Percentiles rank a stretch among this genome's conserved stretches.
Evolutionary conservation across 2,113 vertebrate species (phyloP).

Genomic region (Sinocyclocheilus anophthalmus): DNA sequence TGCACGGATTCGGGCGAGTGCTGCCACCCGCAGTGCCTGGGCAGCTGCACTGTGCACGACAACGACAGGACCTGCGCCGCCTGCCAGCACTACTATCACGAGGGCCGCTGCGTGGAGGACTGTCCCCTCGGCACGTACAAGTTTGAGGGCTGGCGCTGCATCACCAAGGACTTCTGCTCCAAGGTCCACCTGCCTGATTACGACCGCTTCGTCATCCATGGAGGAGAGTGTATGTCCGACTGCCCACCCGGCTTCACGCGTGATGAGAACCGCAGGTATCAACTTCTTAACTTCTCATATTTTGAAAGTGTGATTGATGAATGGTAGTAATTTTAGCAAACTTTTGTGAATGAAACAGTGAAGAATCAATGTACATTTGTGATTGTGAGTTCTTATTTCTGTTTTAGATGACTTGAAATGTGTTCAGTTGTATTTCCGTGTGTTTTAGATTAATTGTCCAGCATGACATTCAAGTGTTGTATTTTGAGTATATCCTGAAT

Average conservation of each 20-base stretch:
- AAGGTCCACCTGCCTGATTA: constrained; percentile 77
- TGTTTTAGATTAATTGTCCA: neutral
- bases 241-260: constrained; percentile 92
- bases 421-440: neutral
- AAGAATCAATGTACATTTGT: neutral
- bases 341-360: neutral
- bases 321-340: neutral
- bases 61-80: constrained; percentile 86
- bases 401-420: neutral
- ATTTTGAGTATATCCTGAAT: neutral
- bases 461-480: neutral
- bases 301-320: neutral
- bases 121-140: constrained; percentile 89
- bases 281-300: neutral
- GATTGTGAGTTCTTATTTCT: neutral
- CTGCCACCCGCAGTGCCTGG: constrained; percentile 94
- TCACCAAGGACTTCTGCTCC: constrained; percentile 86
- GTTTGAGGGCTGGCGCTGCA: constrained; percentile 96
- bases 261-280: constrained; percentile 79
- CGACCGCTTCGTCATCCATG: constrained; percentile 88
- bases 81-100: constrained; percentile 88
- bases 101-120: constrained; percentile 84
- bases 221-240: constrained; percentile 89
- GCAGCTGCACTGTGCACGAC: constrained; percentile 83
- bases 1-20: constrained; percentile 86